phyloP scores from a whole-genome alignment of 2,797 vertebrate species.

The Rhinogobio ventralis region DNA sequence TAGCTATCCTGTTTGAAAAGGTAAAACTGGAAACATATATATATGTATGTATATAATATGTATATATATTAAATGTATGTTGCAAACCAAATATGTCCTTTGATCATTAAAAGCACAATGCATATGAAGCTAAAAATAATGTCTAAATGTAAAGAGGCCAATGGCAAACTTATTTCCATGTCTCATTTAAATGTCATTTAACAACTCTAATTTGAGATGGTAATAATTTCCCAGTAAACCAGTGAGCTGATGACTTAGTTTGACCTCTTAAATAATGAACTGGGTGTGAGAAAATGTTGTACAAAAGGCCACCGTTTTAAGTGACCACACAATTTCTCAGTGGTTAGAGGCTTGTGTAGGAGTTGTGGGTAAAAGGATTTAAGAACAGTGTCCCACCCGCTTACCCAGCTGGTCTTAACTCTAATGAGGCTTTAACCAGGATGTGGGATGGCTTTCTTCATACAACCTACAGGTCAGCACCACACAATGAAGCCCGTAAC shows the following conservation, averaged over 20 bases:
- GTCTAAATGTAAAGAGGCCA: slow-evolving; percentile 7
- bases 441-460: slow-evolving; percentile 79
- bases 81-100: background rate
- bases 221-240: slow-evolving; percentile 55
- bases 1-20: background rate
- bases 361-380: slow-evolving; percentile 71
- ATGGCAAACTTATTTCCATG: background rate
- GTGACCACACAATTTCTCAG: slow-evolving; percentile 66
- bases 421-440: slow-evolving; percentile 84
- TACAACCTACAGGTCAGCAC: slow-evolving; percentile 75
- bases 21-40: background rate
- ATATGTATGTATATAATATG: too few species aligned
- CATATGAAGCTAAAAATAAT: background rate
- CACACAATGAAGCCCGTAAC: slow-evolving; percentile 78
- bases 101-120: background rate
- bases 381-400: slow-evolving; percentile 64
- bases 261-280: slow-evolving; percentile 69
- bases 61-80: too few species aligned
- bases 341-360: slow-evolving; percentile 70
- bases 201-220: slow-evolving; percentile 34
- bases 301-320: slow-evolving; percentile 68
- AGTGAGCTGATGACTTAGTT: slow-evolving; percentile 67
- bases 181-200: slow-evolving; percentile 37
- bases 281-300: slow-evolving; percentile 74
- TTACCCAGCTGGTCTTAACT: slow-evolving; percentile 70